Evolutionary conservation across 2,888 invertebrate genomes (phyloP).

Genomic region (Monochamus alternatus): DNA sequence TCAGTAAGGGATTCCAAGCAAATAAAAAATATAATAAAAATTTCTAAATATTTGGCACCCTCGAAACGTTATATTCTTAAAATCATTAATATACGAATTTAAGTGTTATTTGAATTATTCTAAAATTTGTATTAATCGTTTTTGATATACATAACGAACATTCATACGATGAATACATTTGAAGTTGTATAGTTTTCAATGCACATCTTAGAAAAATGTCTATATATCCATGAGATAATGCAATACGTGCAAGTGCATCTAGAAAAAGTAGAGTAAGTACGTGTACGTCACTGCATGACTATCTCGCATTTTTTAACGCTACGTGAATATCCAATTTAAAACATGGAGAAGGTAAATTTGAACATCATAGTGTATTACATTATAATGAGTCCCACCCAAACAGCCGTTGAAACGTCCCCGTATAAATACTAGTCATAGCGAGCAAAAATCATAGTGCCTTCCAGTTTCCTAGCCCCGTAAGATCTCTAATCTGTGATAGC

Average conservation of each 20-base stretch:
- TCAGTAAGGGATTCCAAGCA: too few relatives aligned
- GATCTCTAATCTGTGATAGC: slow-evolving; percentile 20
- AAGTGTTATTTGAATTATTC: too few relatives aligned
- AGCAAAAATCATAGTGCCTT: slow-evolving; percentile 25
- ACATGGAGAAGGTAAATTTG: slow-evolving; percentile 20
- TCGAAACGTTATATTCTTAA: too few relatives aligned
- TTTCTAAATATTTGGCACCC: too few relatives aligned
- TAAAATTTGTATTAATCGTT: too few relatives aligned
- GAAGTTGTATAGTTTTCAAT: too few relatives aligned
- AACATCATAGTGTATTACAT: slow-evolving; percentile 16
- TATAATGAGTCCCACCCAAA: slow-evolving; percentile 22
- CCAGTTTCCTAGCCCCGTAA: slow-evolving; percentile 12
- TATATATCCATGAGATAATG: too few relatives aligned
- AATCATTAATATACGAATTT: too few relatives aligned
- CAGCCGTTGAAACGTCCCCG: not conserved
- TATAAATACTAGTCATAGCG: slow-evolving; percentile 11
- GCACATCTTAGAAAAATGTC: too few relatives aligned
- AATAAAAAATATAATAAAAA: too few relatives aligned
- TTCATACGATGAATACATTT: too few relatives aligned
- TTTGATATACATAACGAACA: too few relatives aligned
- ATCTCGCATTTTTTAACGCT: slow-evolving; percentile 14
- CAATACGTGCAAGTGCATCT: not conserved
- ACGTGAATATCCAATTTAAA: slow-evolving; percentile 13
- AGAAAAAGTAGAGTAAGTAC: slow-evolving; percentile 5
- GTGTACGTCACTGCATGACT: not conserved